Evolutionary conservation across 2,113 vertebrate species (phyloP).

Genomic region (Ophthalmotilapia sp.): DNA sequence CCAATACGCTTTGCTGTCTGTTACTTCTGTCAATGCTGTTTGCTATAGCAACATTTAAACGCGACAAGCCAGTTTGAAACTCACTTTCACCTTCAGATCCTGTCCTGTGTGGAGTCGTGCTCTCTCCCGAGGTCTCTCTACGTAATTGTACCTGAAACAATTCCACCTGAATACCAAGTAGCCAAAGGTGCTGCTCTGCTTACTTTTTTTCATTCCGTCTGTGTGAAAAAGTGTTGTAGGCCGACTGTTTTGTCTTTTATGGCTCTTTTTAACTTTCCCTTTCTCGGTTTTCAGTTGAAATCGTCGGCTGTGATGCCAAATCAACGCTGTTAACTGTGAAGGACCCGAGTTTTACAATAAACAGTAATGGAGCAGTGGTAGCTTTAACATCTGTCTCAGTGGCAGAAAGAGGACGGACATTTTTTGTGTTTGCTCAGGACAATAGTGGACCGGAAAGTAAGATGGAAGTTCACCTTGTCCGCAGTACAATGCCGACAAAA

Average conservation of each 20-base stretch:
- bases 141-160: too few species aligned
- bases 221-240: neutral
- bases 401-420: constrained; percentile 33
- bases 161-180: too few species aligned
- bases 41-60: neutral
- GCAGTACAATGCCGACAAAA: rapidly evolving
- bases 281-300: constrained; percentile 10
- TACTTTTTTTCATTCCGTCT: too few species aligned
- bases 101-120: too few species aligned
- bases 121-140: too few species aligned
- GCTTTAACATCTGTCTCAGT: neutral
- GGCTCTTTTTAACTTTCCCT: neutral
- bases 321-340: neutral
- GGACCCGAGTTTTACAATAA: constrained; percentile 32
- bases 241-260: neutral
- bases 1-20: neutral
- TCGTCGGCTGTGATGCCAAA: constrained; percentile 4
- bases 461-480: constrained; percentile 67
- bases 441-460: constrained; percentile 37
- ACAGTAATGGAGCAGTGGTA: constrained; percentile 1
- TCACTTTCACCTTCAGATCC: neutral
- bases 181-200: too few species aligned
- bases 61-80: neutral
- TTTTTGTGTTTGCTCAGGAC: constrained; percentile 68
- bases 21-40: neutral